A percentile compares a stretch with the other conserved stretches of the same genome.
phyloP scores from a whole-genome alignment of 2,888 invertebrate genomes.

The Sceliomorpha sp. region DNA sequence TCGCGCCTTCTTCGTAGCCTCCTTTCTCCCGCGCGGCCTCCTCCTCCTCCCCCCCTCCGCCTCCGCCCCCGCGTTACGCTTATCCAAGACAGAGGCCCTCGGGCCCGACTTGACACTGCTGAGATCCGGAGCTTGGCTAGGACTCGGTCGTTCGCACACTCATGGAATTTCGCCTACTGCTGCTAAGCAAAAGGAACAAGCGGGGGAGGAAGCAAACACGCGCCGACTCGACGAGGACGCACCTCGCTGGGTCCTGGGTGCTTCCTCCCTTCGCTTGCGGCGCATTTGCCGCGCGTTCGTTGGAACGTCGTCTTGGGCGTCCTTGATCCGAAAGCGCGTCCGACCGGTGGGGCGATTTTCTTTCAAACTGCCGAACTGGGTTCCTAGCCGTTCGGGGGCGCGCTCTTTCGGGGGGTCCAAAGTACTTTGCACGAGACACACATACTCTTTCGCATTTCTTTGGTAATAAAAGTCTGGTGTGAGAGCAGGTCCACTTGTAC shows the following conservation, averaged over 20 bases:
- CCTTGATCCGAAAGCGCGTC: background rate
- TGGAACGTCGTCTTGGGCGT: slow-evolving; percentile 12
- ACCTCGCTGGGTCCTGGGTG: background rate
- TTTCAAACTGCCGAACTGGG: too few relatives aligned
- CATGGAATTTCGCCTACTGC: slow-evolving; percentile 28
- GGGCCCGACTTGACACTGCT: slow-evolving; percentile 19
- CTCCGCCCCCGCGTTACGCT: slow-evolving; percentile 49
- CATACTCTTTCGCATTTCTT: slow-evolving; percentile 6
- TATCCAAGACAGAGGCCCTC: slow-evolving; percentile 42
- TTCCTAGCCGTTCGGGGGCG: too few relatives aligned
- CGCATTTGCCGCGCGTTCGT: slow-evolving; percentile 8
- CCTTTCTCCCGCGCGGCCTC: slow-evolving; percentile 14
- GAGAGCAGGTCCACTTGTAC: slow-evolving; percentile 6
- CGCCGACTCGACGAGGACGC: background rate
- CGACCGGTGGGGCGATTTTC: too few relatives aligned
- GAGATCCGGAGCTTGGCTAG: slow-evolving; percentile 30
- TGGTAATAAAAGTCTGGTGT: slow-evolving; percentile 1
- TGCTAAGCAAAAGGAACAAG: slow-evolving; percentile 24
- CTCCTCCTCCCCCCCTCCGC: slow-evolving; percentile 14
- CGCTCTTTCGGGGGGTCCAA: too few relatives aligned
- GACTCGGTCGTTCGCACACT: slow-evolving; percentile 29
- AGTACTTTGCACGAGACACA: background rate
- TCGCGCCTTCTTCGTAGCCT: slow-evolving; percentile 50
- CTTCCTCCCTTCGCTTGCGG: slow-evolving; percentile 1
- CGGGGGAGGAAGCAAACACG: slow-evolving; percentile 8